Percentiles rank a stretch among this genome's conserved stretches.
Conservation (phyloP, 2,797 vertebrate genomes). For the Rhabdophis nuchalis region DNA sequence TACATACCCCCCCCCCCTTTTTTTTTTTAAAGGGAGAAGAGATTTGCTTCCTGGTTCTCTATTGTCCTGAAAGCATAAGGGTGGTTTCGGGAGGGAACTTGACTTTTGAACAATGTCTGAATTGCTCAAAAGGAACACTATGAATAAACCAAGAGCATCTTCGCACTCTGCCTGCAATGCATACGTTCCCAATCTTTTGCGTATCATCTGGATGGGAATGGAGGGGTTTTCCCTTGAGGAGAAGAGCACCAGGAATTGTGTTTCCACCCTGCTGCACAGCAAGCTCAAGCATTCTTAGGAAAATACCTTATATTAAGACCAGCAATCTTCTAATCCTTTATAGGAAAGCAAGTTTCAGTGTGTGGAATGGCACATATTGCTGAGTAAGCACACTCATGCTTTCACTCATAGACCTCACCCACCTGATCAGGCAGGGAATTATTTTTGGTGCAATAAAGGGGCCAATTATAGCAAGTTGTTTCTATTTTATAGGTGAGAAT, state of each 20-base stretch:
- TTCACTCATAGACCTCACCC: too few species aligned
- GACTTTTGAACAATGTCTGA: background rate
- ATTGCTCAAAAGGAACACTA: background rate
- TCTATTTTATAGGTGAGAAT: background rate
- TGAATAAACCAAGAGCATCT: background rate
- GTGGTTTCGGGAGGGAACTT: too few species aligned
- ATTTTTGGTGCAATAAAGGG: background rate
- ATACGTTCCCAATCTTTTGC: background rate
- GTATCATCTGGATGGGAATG: background rate
- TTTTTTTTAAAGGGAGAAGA: background rate
- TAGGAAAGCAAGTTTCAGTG: too few species aligned
- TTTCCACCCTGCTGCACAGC: background rate
- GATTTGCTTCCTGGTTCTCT: background rate
- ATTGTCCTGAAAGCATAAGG: too few species aligned
- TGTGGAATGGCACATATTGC: background rate
- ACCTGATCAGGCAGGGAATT: too few species aligned
- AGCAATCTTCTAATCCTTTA: background rate
- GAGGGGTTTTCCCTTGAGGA: background rate
- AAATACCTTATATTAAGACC: background rate
- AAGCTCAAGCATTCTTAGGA: background rate
- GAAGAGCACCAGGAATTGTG: background rate
- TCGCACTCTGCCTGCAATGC: background rate
- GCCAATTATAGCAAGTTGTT: background rate
- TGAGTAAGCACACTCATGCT: background rate
- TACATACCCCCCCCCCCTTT: background rate